Base-by-base conservation (phyloP, 2,888 invertebrate species). In the Brachycybe producta region DNA sequence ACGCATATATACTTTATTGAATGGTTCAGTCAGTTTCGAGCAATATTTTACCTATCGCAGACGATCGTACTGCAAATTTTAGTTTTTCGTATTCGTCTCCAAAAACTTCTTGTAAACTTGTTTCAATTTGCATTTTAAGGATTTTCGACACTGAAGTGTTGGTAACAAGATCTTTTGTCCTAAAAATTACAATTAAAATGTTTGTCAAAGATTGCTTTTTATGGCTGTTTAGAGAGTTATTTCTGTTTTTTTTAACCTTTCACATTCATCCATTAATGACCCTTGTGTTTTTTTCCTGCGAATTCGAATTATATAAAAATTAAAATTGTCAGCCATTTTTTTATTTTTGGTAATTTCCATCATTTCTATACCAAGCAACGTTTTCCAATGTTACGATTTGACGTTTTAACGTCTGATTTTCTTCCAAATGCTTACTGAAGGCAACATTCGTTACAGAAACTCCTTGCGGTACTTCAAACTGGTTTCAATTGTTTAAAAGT, bases 401-500 rank as follows among this genome's bases (percentile, higher is more conserved):
- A 8, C 66, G 58, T 48, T 61, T 60, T 38, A 82, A 56, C 21
- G 67, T 61, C 1, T 67, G 60, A 58, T 73, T 70, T 2, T 61
- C 54, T 54, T 73, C 63, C 1, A 83, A 56, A 58, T 82, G 80
- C 28, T 66, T 64, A 38, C 75, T 70, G 55, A 81, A 73, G 0
- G 81, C 79, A 44, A 68, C 64, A 0, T 73, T 70, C 0, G 83
- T 82, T 13, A 85, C 59, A 58, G 82, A 78, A 60, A 82, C 81
- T 5, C 84, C 84, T 42, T 72, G 71, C 0, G 84, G 82, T 0
- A 84, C 78, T 44, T 62, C 61, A 59, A 78, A 79, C 67, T 56
- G 15, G 19, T 5, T 5, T 21, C n/a, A 23, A 15, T 5, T n/a
- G n/a, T n/a, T n/a, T n/a, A n/a, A n/a, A n/a, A n/a, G n/a, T n/a